phyloP scores from a whole-genome alignment of 1,140 invertebrate genomes.

The Aphaenogaster ashmeadi region DNA sequence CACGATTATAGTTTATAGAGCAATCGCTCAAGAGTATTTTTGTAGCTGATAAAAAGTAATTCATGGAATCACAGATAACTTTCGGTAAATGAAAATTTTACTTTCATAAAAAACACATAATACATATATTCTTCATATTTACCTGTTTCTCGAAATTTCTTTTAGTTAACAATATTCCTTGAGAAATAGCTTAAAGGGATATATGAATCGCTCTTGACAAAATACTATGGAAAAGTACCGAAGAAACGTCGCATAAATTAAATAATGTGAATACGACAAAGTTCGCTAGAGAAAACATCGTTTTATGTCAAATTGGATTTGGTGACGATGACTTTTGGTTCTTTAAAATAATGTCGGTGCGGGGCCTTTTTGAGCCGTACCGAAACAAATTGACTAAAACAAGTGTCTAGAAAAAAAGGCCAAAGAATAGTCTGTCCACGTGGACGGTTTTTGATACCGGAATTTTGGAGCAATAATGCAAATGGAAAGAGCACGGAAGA shows the following conservation, averaged over 20 bases:
- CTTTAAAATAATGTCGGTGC: slow-evolving; percentile 30
- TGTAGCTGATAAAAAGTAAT: not conserved
- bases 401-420: not conserved
- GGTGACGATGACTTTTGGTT: not conserved
- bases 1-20: not conserved
- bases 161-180: not conserved
- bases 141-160: not conserved
- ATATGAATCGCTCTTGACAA: not conserved
- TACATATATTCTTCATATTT: not conserved
- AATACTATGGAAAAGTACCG: not conserved
- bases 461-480: slow-evolving; percentile 3
- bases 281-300: not conserved
- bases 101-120: not conserved
- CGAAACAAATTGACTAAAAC: slow-evolving; percentile 52
- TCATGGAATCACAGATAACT: not conserved
- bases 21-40: not conserved
- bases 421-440: not conserved
- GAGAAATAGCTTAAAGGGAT: not conserved
- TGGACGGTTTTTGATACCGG: not conserved
- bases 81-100: not conserved
- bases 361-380: not conserved
- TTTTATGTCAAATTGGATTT: not conserved
- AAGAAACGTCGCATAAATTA: not conserved
- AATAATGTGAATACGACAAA: not conserved
- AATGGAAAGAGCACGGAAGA: slow-evolving; percentile 33